Evolutionary conservation across 2,113 vertebrate species (phyloP).

Genomic region (Ptilorrhoa leucosticta): DNA sequence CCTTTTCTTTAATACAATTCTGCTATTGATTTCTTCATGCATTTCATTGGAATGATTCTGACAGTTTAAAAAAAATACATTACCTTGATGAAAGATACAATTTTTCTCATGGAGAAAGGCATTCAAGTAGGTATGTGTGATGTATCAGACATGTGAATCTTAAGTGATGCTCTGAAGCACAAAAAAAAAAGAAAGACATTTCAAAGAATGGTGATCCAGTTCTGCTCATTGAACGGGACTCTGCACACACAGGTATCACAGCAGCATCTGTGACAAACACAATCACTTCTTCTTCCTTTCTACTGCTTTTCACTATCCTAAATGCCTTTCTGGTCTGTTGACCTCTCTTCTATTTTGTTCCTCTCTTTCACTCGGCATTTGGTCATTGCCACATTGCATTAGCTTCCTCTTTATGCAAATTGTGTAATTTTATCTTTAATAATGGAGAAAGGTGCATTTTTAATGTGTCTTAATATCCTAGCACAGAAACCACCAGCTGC

Average conservation of each 20-base stretch:
- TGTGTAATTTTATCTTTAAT: not conserved
- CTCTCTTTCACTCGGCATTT: not conserved
- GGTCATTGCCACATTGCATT: not conserved
- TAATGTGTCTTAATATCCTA: not conserved
- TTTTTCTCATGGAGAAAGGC: slow-evolving; percentile 27
- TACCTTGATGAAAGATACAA: slow-evolving; percentile 50
- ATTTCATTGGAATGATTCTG: slow-evolving; percentile 57
- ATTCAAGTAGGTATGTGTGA: slow-evolving; percentile 24
- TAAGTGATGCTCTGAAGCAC: not conserved
- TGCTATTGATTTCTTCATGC: slow-evolving; percentile 58
- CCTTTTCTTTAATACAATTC: slow-evolving; percentile 62
- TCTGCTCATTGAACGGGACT: not conserved
- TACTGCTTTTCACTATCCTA: not conserved
- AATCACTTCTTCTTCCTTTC: not conserved
- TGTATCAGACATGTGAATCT: slow-evolving; percentile 27
- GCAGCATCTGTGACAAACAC: not conserved
- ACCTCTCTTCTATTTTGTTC: not conserved
- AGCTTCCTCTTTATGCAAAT: not conserved
- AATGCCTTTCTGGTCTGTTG: not conserved
- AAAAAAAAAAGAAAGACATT: not conserved
- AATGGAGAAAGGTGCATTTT: not conserved
- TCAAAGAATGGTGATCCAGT: not conserved
- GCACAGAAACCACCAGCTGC: not conserved
- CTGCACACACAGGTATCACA: not conserved
- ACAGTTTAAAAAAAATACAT: slow-evolving; percentile 57